A percentile compares a stretch with the other conserved stretches of the same genome.
Evolutionary conservation across 2,797 vertebrate species (phyloP).

Genomic region (Sarcoramphus papa): DNA sequence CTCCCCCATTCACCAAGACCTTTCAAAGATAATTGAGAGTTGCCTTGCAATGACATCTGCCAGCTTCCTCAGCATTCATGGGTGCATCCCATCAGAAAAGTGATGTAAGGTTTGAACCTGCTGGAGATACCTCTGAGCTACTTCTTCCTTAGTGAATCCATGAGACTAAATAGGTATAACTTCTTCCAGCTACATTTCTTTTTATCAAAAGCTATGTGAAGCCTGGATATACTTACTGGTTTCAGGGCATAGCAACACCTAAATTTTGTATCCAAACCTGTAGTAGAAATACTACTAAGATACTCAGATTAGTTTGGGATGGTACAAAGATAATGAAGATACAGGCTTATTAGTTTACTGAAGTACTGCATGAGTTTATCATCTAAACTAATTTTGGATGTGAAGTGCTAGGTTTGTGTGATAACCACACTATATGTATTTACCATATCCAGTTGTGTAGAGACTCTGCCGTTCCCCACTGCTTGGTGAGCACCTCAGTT

Average conservation of each 20-base stretch:
- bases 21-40: background rate
- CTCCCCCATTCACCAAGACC: background rate
- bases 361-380: background rate
- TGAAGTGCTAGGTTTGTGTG: background rate
- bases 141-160: background rate
- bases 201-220: background rate
- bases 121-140: background rate
- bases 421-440: background rate
- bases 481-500: background rate
- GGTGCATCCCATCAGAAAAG: background rate
- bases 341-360: background rate
- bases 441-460: background rate
- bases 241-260: background rate
- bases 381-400: background rate
- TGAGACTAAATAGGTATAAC: background rate
- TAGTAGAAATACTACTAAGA: background rate
- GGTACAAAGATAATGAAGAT: background rate
- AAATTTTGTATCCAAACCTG: background rate
- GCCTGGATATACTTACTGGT: background rate
- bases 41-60: background rate
- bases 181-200: background rate
- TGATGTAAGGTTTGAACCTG: rapidly evolving
- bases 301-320: background rate
- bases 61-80: background rate
- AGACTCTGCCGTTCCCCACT: background rate